Base-by-base conservation (phyloP, 2,113 vertebrate species). In the Nothoprocta pentlandii region DNA sequence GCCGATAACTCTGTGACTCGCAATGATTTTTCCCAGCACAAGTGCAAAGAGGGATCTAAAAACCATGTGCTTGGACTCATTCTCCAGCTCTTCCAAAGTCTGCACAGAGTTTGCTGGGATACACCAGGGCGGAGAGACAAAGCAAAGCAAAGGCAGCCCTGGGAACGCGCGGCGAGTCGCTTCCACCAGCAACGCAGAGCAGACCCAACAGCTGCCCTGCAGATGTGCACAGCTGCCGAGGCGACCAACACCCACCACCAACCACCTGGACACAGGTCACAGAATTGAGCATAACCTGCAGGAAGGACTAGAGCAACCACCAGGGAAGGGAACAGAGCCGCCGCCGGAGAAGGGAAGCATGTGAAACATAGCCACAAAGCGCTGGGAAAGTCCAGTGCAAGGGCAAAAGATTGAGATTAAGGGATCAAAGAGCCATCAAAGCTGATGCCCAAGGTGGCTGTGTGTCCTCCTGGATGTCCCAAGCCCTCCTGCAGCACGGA, bases 401-500 rank as follows among this genome's bases (percentile, higher is more conserved):
- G 32, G 22, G 34, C 32, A 80, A 9, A 76, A 80, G 49, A 30
- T 26, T 28, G 44, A 61, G 53, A 76, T 22, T 22, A 90, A 73
- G 32, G 20, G 39, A 69, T 0, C 2, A 12, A 90, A n/a, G 3
- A 86, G 20, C 13, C 62, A 87, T 20, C 82, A 71, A 12, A 26
- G 6, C 0, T 0, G 30, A 42, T 5, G 34, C 25, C 53, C 53
- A 34, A 51, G 59, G 51, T 0, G 3, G 44, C 3, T 88, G 58
- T 20, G 46, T 1, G 0, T 11, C 36, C 36, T n/a, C 44, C 68
- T 36, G 1, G 0, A 19, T 1, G 1, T 7, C 6, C 2, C 68
- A 14, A 34, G 87, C 80, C 64, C 59, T 26, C 58, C 0, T 1
- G 58, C 1, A 0, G 58, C 56, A 76, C 28, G 4, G 8, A 53